These are phyloP conservation scores for Osmerus mordax DNA, from an alignment of 2,113 vertebrate species.

Conservation along the genomic window DNA sequence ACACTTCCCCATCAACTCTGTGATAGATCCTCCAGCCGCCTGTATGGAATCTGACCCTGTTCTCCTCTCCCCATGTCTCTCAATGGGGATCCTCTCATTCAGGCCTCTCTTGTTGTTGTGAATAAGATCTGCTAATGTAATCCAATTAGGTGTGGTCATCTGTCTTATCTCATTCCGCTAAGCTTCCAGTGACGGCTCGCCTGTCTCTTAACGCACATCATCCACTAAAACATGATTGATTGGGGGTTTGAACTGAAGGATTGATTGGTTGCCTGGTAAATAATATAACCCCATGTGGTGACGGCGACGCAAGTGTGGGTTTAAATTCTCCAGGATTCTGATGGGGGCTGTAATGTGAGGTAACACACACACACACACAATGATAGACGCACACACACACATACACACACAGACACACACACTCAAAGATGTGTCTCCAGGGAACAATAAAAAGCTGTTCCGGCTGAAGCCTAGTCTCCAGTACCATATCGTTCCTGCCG, in stretches of 20 bases:
- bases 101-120: conserved; percentile 22
- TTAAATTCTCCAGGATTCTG: background rate
- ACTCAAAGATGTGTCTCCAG: background rate
- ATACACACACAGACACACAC: background rate
- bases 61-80: conserved; percentile 16
- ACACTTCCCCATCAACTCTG: background rate
- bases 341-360: background rate
- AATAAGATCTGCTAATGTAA: conserved; percentile 39
- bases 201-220: conserved; percentile 45
- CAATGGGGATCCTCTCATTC: conserved; percentile 27
- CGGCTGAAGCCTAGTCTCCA: too few species aligned
- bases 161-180: conserved; percentile 45
- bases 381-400: background rate
- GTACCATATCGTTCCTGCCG: too few species aligned
- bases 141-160: conserved; percentile 34
- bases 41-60: conserved; percentile 13
- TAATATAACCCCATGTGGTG: conserved; percentile 49
- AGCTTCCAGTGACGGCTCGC: conserved; percentile 49
- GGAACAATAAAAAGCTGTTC: background rate
- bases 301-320: conserved; percentile 44
- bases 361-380: background rate
- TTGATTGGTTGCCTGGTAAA: conserved; percentile 65
- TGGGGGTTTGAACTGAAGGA: conserved; percentile 58
- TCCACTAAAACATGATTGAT: conserved; percentile 69
- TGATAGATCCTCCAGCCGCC: background rate